phyloP scores from a whole-genome alignment of 2,113 vertebrate genomes.

The Callopanchax toddi region DNA sequence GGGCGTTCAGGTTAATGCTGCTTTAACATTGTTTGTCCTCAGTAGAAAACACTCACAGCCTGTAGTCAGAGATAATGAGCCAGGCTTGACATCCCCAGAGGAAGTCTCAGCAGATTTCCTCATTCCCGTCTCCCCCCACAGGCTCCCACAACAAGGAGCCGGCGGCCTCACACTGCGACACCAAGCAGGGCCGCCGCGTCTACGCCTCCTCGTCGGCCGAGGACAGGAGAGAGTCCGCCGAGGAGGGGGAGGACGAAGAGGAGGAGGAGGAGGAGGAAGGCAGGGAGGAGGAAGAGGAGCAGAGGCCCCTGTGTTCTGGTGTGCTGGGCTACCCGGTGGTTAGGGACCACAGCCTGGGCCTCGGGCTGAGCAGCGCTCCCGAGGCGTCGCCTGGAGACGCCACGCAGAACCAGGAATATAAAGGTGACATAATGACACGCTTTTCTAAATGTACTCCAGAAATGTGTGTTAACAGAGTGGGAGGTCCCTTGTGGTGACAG shows the following conservation, averaged over 20 bases:
- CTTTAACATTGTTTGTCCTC: conserved; percentile 45
- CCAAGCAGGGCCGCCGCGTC: conserved; percentile 26
- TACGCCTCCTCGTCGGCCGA: conserved; percentile 26
- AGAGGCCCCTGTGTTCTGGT: conserved; percentile 86
- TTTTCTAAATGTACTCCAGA: too few species aligned
- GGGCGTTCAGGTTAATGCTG: conserved; percentile 2
- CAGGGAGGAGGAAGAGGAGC: conserved; percentile 85
- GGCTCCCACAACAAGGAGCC: conserved; percentile 57
- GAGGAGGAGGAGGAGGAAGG: conserved; percentile 83
- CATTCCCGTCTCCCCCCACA: conserved; percentile 41
- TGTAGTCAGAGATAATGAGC: conserved; percentile 56
- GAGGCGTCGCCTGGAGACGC: conserved; percentile 74
- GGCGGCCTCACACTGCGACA: conserved; percentile 35
- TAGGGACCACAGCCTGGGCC: conserved; percentile 78
- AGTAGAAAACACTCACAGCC: conserved; percentile 13
- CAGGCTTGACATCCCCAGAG: conserved; percentile 16
- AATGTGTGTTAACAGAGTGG: too few species aligned
- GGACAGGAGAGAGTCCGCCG: conserved; percentile 49
- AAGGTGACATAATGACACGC: conserved; percentile 73
- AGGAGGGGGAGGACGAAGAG: conserved; percentile 47
- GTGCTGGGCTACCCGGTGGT: conserved; percentile 83
- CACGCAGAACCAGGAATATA: conserved; percentile 76
- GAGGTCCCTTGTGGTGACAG: too few species aligned
- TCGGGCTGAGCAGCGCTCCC: conserved; percentile 74
- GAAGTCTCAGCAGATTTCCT: conserved; percentile 23